Evolutionary conservation across 2,888 invertebrate genomes (phyloP).

Genomic region (Lycophotia porphyrea): DNA sequence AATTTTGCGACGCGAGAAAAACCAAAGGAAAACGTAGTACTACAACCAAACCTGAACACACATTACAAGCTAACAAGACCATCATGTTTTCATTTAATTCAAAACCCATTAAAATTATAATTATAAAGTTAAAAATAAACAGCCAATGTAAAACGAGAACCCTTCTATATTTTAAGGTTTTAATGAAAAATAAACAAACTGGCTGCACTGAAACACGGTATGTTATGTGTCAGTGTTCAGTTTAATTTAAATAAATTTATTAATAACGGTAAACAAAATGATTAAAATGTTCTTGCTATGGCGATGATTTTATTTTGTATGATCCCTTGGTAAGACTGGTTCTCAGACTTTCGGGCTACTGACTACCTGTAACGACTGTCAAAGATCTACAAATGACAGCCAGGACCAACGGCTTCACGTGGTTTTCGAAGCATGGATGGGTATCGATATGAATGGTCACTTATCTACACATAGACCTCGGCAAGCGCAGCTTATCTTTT

Average conservation of each 20-base stretch:
- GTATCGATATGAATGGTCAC: not conserved
- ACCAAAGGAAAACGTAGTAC: not conserved
- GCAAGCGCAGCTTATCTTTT: too few species aligned
- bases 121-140: slow-evolving; percentile 38
- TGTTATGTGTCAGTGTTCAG: not conserved
- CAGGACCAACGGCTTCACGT: not conserved
- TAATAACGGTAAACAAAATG: not conserved
- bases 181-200: slow-evolving; percentile 53
- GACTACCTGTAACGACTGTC: not conserved
- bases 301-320: not conserved
- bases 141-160: not conserved
- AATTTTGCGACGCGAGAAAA: not conserved
- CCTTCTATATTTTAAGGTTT: slow-evolving; percentile 28
- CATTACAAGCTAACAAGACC: not conserved
- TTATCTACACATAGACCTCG: not conserved
- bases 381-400: not conserved
- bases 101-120: slow-evolving; percentile 40
- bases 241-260: slow-evolving; percentile 9
- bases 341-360: not conserved
- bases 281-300: not conserved
- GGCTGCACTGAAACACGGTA: slow-evolving; percentile 19
- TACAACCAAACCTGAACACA: not conserved
- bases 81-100: slow-evolving; percentile 36
- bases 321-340: not conserved
- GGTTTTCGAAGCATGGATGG: not conserved